phyloP scores from a whole-genome alignment of 2,888 invertebrate genomes.

The Vesta saturnalis region DNA sequence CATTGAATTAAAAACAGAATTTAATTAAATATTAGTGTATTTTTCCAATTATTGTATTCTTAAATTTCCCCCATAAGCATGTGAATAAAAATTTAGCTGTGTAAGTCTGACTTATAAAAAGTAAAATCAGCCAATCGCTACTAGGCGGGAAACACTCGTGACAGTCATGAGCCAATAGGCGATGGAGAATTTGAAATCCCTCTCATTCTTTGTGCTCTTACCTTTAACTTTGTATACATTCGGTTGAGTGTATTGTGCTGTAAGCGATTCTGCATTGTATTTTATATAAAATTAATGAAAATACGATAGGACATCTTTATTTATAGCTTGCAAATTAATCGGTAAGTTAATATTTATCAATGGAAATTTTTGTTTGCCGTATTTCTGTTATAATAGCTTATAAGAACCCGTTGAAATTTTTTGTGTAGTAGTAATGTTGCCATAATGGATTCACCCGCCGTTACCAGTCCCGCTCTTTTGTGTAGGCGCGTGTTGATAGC shows the following conservation, averaged over 20 bases:
- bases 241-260: constrained; percentile 62
- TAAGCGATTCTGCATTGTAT: constrained; percentile 57
- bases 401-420: constrained; percentile 46
- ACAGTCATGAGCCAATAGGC: constrained; percentile 56
- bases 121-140: constrained; percentile 52
- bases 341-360: constrained; percentile 66
- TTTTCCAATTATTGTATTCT: neutral
- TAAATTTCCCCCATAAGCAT: neutral
- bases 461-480: constrained; percentile 61
- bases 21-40: too few relatives aligned
- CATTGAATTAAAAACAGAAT: too few relatives aligned
- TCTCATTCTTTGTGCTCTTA: constrained; percentile 58
- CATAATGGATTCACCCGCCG: constrained; percentile 60
- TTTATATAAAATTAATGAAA: constrained; percentile 76
- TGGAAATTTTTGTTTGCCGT: constrained; percentile 46
- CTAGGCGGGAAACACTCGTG: constrained; percentile 61
- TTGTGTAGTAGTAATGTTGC: constrained; percentile 39
- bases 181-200: constrained; percentile 62
- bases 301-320: constrained; percentile 73
- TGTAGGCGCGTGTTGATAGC: constrained; percentile 50
- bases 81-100: neutral
- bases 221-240: constrained; percentile 62
- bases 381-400: constrained; percentile 59
- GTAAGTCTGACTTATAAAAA: neutral
- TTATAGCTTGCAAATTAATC: constrained; percentile 73